Evolutionary conservation across 2,888 invertebrate species (phyloP), one percentile per base, ranked within the genome.

Genomic region (Caenorhabditis afra): DNA sequence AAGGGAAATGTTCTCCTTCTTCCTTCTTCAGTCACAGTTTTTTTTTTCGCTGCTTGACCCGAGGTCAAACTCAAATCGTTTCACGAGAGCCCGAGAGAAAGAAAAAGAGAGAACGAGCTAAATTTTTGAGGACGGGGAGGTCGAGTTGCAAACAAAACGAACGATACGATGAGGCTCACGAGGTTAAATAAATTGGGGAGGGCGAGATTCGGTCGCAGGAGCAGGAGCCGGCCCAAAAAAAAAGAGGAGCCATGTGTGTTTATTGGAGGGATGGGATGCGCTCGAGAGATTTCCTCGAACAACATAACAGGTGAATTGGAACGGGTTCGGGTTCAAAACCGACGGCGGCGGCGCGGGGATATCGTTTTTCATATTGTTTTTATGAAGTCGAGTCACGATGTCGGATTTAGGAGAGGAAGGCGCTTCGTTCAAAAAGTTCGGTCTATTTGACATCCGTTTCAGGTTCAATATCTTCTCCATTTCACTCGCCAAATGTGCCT

Each of bases 111-210:
- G 49, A 70, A 70, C 52, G 68, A 70, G 53, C 59, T 39, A 59
- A 23, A 70, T 45, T 68, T 57, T 71, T 44, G 53, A 39, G 53
- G 61, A 37, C 29, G 64, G 35, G 62, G 62, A 49, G 62, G 73
- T 73, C 73, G 64, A 73, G 64, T 73, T 73, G 73, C 73, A 73
- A 73, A 73, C 73, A 73, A 73, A 64, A 64, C 71, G 71, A 71
- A 70, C 71, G 71, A 57, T 71, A 71, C 64, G 73, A 73, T 64
- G 64, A 73, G 73, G 64, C 73, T 73, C 73, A 73, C 73, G 73
- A 73, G 64, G 73, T 64, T 73, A 73, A 73, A 73, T 73, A 65
- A 64, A 64, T 57, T 70, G 61, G 61, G 61, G 3, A n/a, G 3
- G 53, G 39, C 57, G 73, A 64, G 73, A 71, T 64, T 71, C 71